phyloP scores from a whole-genome alignment of 2,113 vertebrate genomes.

The Sphyrna mokarran region DNA sequence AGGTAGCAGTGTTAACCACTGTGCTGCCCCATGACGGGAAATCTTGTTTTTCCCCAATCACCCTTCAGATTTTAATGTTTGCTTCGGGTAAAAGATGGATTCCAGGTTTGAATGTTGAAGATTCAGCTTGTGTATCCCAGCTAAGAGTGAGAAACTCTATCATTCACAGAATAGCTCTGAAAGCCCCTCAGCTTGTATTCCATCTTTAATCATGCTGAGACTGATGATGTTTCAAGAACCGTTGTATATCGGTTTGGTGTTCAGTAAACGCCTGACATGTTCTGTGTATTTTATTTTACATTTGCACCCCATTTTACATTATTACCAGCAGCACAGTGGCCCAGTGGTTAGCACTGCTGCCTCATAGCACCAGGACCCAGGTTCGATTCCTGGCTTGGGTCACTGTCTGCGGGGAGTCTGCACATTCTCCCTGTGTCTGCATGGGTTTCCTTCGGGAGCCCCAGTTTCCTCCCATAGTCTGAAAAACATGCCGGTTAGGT shows the following conservation, averaged over 20 bases:
- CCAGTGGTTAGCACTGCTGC: too few relatives aligned
- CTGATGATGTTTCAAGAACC: neutral
- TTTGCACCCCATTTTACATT: neutral
- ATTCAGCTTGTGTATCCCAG: neutral
- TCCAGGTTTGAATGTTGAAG: neutral
- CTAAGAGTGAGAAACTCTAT: neutral
- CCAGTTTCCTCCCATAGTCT: too few relatives aligned
- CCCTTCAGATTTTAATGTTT: neutral
- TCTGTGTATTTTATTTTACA: neutral
- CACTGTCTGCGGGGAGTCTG: too few relatives aligned
- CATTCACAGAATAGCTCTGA: neutral
- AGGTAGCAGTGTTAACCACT: too few relatives aligned
- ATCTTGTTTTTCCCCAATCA: neutral
- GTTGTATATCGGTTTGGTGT: neutral
- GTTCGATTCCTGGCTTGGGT: too few relatives aligned
- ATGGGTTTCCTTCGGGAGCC: too few relatives aligned
- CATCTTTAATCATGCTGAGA: neutral
- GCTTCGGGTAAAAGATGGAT: neutral
- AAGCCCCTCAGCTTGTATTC: neutral
- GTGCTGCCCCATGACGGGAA: neutral
- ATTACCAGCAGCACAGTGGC: too few relatives aligned
- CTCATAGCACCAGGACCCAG: too few relatives aligned
- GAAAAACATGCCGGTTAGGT: too few relatives aligned
- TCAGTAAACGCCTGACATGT: neutral
- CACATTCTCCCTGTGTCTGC: too few relatives aligned